Evolutionary conservation across 2,113 vertebrate species (phyloP), one percentile per base, ranked within the genome.

Genomic region (Tinamus guttatus): DNA sequence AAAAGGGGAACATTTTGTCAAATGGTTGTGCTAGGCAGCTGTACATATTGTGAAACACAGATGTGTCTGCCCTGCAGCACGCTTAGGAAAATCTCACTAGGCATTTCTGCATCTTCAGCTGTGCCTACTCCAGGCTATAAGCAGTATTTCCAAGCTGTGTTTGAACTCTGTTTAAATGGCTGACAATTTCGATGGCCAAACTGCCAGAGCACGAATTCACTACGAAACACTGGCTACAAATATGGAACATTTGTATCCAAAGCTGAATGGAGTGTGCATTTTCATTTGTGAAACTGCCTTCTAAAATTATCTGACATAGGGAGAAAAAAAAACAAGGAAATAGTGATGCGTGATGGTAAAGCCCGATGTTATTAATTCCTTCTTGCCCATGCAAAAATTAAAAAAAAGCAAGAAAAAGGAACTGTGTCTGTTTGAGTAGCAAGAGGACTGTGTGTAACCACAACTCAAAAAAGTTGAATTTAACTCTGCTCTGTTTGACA

Each of bases 21-120:
- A n/a, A 60, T 45, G 19, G 60, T 80, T 64, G 51, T 45, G 18
- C 47, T 80, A 78, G 41, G 16, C 5, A 2, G 71, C 79, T 83
- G 47, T 69, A 85, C 17, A 19, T 17, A 30, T 27, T 83, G 32
- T 47, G 59, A 77, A 95, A 70, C 76, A 91, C 85, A 90, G 79
- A 83, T 64, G 85, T 56, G 51, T 13, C 45, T 76, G 41, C 81
- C 80, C 45, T 41, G 75, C 40, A 95, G 71, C 67, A 59, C 0
- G 2, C 2, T 1, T 69, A 63, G 51, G 70, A 73, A 89, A 82
- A 93, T 19, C 43, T 85, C 58, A 76, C 52, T 62, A 43, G 36
- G 15, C 58, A 63, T 77, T 70, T n/a, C 59, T 63, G 13, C 38
- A 52, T 67, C 78, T 91, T 96, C 84, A 93, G 41, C 89, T 95